Conservation (phyloP, 2,888 invertebrate species). For the Calameuta pallipes region DNA sequence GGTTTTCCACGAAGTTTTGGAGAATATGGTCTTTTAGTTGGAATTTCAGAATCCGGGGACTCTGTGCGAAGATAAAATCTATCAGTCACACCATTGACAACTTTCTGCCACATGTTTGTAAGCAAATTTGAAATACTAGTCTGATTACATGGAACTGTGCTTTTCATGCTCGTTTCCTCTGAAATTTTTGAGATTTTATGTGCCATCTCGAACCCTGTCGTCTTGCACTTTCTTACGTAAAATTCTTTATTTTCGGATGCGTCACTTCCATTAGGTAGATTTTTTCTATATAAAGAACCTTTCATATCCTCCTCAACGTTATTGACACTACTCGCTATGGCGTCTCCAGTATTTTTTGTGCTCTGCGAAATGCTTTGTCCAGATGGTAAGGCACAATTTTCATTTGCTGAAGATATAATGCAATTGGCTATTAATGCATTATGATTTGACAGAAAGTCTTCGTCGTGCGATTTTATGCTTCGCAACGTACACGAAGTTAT, state of each 20-base stretch:
- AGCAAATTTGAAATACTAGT: not conserved
- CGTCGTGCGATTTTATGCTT: not conserved
- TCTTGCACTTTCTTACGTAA: not conserved
- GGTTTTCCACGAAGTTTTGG: constrained; percentile 31
- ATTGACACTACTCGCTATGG: not conserved
- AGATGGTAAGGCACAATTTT: not conserved
- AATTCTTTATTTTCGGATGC: not conserved
- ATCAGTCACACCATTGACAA: constrained; percentile 29
- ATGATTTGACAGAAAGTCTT: not conserved
- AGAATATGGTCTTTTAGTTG: constrained; percentile 27
- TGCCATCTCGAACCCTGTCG: not conserved
- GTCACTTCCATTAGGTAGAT: not conserved
- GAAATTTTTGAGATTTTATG: not conserved
- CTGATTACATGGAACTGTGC: constrained; percentile 5
- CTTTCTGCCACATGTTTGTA: constrained; percentile 30
- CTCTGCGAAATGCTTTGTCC: not conserved
- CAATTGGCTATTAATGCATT: not conserved
- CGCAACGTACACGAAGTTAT: not conserved
- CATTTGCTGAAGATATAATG: not conserved
- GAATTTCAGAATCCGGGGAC: constrained; percentile 28
- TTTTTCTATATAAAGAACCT: not conserved
- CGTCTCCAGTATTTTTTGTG: not conserved
- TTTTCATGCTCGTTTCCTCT: not conserved
- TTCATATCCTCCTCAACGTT: not conserved
- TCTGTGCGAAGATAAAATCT: constrained; percentile 23